Conservation (phyloP, 2,113 vertebrate genomes). For the rabbit (Oryctolagus cuniculus) region mOryCun1.1 NC_091449.1:44769501-44770000, state of each 20-base stretch:
- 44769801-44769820: not conserved
- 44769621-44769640: not conserved
- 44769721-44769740: not conserved
- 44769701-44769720: not conserved
- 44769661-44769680: not conserved
- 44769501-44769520: not conserved
- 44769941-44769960: slow-evolving; percentile 26
- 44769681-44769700: not conserved
- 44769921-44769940: not conserved
- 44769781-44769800: not conserved
- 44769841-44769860: slow-evolving; percentile 20
- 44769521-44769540: not conserved
- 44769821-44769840: not conserved
- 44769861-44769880: not conserved
- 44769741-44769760: not conserved
- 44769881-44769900: not conserved
- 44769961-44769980: not conserved
- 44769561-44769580: not conserved
- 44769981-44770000: not conserved
- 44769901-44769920: not conserved
- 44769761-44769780: not conserved
- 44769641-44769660: not conserved
- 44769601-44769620: not conserved
- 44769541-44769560: not conserved
- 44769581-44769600: not conserved